Conservation (phyloP, 2,888 invertebrate species). For the Volucella bombylans region DNA sequence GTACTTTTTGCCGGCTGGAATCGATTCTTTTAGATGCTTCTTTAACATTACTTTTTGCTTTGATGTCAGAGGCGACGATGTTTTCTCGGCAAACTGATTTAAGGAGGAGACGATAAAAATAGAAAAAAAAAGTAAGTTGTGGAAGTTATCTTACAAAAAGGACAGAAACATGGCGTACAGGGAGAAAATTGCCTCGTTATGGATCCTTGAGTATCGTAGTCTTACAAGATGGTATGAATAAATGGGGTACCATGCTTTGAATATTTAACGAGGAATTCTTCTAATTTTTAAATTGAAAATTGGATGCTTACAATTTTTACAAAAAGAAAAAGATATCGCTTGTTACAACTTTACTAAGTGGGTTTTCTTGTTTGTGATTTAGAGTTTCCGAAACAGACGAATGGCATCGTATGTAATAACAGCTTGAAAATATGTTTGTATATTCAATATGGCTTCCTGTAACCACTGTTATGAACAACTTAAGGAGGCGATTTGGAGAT, state of each 20-base stretch:
- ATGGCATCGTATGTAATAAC: no score
- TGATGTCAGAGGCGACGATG: constrained; percentile 9
- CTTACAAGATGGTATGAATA: neutral
- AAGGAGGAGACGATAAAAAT: constrained; percentile 40
- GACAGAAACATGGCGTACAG: neutral
- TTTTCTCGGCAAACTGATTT: constrained; percentile 21
- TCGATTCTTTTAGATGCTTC: constrained; percentile 24
- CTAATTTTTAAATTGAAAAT: neutral
- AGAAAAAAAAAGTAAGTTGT: constrained; percentile 6
- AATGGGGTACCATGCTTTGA: constrained; percentile 9
- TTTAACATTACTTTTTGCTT: constrained; percentile 17
- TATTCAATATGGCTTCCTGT: no score
- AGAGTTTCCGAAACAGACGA: no score
- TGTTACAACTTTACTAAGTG: neutral
- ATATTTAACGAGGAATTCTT: constrained; percentile 17
- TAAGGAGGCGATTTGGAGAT: no score
- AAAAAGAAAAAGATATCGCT: neutral
- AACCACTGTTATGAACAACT: no score
- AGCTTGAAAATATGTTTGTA: no score
- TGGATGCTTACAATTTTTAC: neutral
- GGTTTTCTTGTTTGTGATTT: no score
- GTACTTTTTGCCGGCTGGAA: constrained; percentile 17
- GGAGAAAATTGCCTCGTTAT: constrained; percentile 26
- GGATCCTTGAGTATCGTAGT: neutral
- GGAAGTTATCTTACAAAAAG: neutral